phyloP scores from a whole-genome alignment of 2,113 vertebrate species.

The Nothocercus nigrocapillus region DNA sequence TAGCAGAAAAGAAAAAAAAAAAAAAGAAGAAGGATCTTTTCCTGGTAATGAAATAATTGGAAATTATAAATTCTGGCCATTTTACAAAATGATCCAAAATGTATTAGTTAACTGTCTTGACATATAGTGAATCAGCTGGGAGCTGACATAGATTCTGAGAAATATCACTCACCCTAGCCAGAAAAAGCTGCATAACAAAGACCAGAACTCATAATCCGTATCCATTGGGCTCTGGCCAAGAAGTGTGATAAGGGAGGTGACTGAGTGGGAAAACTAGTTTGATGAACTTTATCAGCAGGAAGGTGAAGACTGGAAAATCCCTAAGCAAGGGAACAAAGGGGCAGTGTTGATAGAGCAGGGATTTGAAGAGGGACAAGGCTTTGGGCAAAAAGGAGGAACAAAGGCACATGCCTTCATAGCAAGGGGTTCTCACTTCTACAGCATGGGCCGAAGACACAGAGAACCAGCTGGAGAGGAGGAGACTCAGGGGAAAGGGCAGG shows the following conservation, averaged over 20 bases:
- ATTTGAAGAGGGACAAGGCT: not conserved
- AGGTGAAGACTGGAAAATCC: constrained; percentile 58
- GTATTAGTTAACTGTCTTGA: not conserved
- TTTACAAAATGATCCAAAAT: not conserved
- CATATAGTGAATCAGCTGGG: not conserved
- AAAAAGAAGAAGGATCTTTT: not conserved
- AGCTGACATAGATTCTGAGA: not conserved
- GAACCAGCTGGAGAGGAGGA: not conserved
- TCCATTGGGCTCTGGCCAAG: constrained; percentile 42
- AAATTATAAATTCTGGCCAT: not conserved
- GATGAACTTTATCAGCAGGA: constrained; percentile 67
- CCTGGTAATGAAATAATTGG: not conserved
- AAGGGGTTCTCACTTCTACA: not conserved
- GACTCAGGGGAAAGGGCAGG: not conserved
- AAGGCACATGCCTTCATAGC: rapidly evolving
- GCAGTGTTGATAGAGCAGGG: constrained; percentile 28
- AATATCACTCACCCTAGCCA: not conserved
- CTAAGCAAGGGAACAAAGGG: constrained; percentile 57
- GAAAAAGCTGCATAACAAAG: constrained; percentile 51
- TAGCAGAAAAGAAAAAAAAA: not conserved
- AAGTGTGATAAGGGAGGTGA: constrained; percentile 52
- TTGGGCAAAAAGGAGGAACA: constrained; percentile 2
- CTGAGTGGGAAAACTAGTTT: constrained; percentile 58
- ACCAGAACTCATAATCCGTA: constrained; percentile 29
- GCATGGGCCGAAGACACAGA: not conserved